Conservation (phyloP, 64 coral and sea anemone genomes). For the Cladopsammia gracilis region DNA sequence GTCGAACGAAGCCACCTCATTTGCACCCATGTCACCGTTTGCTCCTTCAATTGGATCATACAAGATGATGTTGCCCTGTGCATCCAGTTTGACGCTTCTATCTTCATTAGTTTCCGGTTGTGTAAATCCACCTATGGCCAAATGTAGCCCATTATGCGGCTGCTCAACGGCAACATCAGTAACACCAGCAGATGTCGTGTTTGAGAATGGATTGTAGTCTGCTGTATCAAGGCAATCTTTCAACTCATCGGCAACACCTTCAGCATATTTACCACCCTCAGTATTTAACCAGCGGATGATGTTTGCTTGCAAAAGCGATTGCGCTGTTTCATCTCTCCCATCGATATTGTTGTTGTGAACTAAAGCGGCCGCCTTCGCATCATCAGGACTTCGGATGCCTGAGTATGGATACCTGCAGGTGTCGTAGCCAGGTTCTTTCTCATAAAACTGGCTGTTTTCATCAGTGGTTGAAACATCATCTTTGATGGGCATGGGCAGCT, state of each 20-base stretch:
- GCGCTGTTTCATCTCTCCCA: constrained; percentile 14
- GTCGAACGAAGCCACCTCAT: constrained; percentile 39
- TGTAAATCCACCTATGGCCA: constrained; percentile 40
- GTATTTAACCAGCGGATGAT: constrained; percentile 15
- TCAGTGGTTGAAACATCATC: constrained; percentile 32
- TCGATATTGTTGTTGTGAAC: constrained; percentile 1
- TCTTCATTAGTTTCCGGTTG: constrained; percentile 26
- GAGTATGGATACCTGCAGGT: constrained; percentile 51
- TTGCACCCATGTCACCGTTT: constrained; percentile 50
- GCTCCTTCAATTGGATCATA: constrained; percentile 31
- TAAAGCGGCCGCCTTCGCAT: constrained; percentile 23
- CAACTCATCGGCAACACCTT: constrained; percentile 34
- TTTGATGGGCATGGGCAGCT: constrained; percentile 9
- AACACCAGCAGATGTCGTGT: constrained; percentile 25
- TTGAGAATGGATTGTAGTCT: constrained; percentile 60
- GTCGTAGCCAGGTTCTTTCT: constrained; percentile 28
- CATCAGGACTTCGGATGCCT: constrained; percentile 28
- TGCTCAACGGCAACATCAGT: constrained; percentile 20
- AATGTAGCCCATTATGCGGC: constrained; percentile 47
- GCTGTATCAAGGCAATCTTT: constrained; percentile 48
- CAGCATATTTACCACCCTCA: neutral
- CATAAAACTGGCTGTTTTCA: constrained; percentile 36
- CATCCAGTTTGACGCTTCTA: constrained; percentile 23
- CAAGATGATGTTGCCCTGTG: constrained; percentile 17
- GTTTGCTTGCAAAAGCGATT: constrained; percentile 39